A percentile compares a stretch with the other conserved stretches of the same genome.
Conservation (phyloP, 1,140 invertebrate genomes). For the Drosophila watanabei region DNA sequence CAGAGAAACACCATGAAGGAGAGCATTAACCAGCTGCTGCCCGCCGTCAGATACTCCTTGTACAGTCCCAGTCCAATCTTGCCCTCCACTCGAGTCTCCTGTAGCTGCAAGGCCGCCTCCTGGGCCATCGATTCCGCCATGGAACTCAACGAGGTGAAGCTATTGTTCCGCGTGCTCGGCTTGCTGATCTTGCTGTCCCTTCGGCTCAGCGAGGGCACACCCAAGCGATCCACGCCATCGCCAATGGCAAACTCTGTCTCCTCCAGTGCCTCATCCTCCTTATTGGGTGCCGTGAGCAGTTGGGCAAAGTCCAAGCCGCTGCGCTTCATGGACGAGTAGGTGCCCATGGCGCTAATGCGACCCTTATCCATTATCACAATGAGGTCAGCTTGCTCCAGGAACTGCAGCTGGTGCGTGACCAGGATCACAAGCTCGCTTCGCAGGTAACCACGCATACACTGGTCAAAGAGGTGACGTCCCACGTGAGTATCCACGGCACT, state of each 20-base stretch:
- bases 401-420: constrained; percentile 94
- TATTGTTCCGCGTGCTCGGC: constrained; percentile 48
- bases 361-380: constrained; percentile 91
- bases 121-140: constrained; percentile 55
- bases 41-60: constrained; percentile 65
- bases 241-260: constrained; percentile 38
- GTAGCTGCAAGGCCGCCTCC: constrained; percentile 42
- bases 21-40: constrained; percentile 61
- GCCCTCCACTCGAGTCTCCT: constrained; percentile 59
- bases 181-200: constrained; percentile 49
- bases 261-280: constrained; percentile 43
- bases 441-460: constrained; percentile 87
- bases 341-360: constrained; percentile 88
- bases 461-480: constrained; percentile 90
- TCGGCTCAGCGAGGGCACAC: constrained; percentile 55
- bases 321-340: constrained; percentile 88
- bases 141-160: constrained; percentile 65
- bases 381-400: constrained; percentile 90
- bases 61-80: constrained; percentile 64
- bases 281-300: constrained; percentile 72
- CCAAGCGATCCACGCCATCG: constrained; percentile 54
- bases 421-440: constrained; percentile 88
- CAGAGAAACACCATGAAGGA: constrained; percentile 62
- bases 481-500: constrained; percentile 93
- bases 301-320: constrained; percentile 88